Base-by-base conservation (phyloP, 2,113 vertebrate genomes). In the Sisor rabdophorus region DNA sequence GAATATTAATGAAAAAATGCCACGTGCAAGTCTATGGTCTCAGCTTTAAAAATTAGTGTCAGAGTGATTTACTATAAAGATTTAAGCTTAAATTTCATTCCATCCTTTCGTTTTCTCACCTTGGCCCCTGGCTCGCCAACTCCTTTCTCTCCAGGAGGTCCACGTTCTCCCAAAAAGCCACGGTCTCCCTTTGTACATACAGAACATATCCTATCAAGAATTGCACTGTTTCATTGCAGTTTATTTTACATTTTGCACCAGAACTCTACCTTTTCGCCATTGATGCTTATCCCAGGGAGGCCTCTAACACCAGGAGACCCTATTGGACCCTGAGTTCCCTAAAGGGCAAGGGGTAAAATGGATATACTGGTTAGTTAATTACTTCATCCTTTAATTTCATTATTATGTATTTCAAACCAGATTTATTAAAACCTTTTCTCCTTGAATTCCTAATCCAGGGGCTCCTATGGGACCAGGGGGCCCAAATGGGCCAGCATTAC, bases 241-340 rank as follows among this genome's bases (percentile, higher is more conserved):
- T 36, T 12, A 47, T 7, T 11, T 13, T 26, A 52, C 2, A 16
- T 40, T 76, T 32, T 32, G 13, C 13, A 26, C 24, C 53, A 50
- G n/a, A 24, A 11, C 26, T 58, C 77, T 65, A 93, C 92, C 88
- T 91, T 93, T 40, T 76, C 83, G 63, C 92, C 92, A 19, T 71
- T n/a, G 48, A 88, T 47, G 61, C 90, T 90, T 10, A 85, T n/a
- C 22, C 91, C 90, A 69, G 80, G 20, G 67, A 79, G 24, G 60
- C 92, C 92, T 89, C 90, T 89, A n/a, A 85, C 84, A 19, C 92
- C 92, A 68, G 84, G 2, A 22, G 87, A 79, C 32, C 92, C 92
- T 3, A 28, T 32, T 44, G 78, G 83, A 10, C 92, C 92, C 61
- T 81, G 87, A 58, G 81, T 83, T 2, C 92, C 92, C 92, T 93